Evolutionary conservation across 2,797 vertebrate species (phyloP).

Genomic region (Sebastes oblongus): DNA sequence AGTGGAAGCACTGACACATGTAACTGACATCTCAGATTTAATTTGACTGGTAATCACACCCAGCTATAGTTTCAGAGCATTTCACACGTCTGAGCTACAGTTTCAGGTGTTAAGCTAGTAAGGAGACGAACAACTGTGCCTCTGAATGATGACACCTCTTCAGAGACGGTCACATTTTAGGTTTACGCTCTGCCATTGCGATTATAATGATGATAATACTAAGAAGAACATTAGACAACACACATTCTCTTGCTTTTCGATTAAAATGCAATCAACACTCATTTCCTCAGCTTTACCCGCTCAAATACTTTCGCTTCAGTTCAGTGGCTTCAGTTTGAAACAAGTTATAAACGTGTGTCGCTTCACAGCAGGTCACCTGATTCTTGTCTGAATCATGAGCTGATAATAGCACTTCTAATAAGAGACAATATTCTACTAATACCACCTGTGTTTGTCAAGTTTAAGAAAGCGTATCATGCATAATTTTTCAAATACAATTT

Average conservation of each 20-base stretch:
- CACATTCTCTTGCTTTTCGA: conserved; percentile 26
- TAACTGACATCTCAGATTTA: conserved; percentile 84
- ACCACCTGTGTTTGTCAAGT: conserved; percentile 3
- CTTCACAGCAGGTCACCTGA: conserved; percentile 23
- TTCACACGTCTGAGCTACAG: conserved; percentile 80
- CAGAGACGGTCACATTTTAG: conserved; percentile 56
- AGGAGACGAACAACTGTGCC: conserved; percentile 70
- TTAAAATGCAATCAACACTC: conserved; percentile 35
- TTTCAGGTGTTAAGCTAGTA: conserved; percentile 79
- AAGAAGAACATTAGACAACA: conserved; percentile 22
- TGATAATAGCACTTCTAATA: conserved; percentile 22
- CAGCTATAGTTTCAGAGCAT: conserved; percentile 81
- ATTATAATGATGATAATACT: conserved; percentile 36
- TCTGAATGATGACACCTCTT: conserved; percentile 69
- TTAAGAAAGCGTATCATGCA: not conserved
- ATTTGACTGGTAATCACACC: conserved; percentile 86
- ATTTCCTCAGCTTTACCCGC: not conserved
- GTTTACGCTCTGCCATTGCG: conserved; percentile 51
- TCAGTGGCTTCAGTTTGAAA: conserved; percentile 16
- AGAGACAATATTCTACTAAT: not conserved
- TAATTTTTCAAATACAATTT: not conserved
- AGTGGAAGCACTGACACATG: conserved; percentile 75
- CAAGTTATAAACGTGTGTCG: not conserved
- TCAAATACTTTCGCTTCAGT: conserved; percentile 7
- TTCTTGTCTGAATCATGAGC: conserved; percentile 6